Conservation (phyloP, 2,113 vertebrate species). For the Labrus mixtus region DNA sequence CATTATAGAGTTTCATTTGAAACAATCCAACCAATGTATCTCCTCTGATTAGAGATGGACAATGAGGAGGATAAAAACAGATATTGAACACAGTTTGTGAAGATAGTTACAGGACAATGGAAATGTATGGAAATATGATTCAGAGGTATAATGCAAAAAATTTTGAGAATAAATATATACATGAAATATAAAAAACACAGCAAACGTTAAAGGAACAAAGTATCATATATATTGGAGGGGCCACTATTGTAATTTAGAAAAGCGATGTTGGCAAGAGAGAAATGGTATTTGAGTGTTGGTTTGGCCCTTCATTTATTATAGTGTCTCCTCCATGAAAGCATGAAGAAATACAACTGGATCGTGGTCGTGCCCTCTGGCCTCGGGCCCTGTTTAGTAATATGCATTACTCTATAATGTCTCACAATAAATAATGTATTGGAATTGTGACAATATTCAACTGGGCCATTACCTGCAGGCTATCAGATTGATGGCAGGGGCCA, state of each 20-base stretch:
- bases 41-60: no score
- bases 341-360: conserved; percentile 58
- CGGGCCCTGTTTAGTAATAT: conserved; percentile 76
- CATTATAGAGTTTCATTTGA: no score
- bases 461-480: conserved; percentile 67
- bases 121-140: no score
- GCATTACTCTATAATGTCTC: conserved; percentile 76
- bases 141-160: no score
- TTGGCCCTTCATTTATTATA: conserved; percentile 60
- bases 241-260: conserved; percentile 29
- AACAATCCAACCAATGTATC: no score
- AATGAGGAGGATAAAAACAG: no score
- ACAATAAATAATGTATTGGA: conserved; percentile 79
- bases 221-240: conserved; percentile 34
- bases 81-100: no score
- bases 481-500: conserved; percentile 75
- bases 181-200: neutral
- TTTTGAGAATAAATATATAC: no score
- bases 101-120: no score
- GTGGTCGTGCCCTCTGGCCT: conserved; percentile 68
- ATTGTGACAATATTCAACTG: conserved; percentile 79
- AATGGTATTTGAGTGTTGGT: conserved; percentile 55
- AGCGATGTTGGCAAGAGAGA: conserved; percentile 26
- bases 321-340: conserved; percentile 66
- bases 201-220: neutral